Percentiles rank a stretch among this genome's conserved stretches.
Conservation (phyloP, 2,113 vertebrate species). For the Lagopus muta region DNA sequence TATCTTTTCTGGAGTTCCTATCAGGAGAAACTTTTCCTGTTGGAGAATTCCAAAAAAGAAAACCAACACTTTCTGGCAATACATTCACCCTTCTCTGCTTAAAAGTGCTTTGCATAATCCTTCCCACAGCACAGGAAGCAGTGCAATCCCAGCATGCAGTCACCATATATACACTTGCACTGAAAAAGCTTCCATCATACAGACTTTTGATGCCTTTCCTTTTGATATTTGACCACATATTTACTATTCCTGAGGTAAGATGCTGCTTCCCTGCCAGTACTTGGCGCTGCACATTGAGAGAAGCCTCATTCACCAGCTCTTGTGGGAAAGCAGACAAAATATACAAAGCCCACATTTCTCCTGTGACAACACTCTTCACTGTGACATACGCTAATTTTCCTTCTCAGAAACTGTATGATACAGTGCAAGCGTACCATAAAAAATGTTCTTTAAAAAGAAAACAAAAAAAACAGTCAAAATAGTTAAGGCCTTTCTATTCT, state of each 20-base stretch:
- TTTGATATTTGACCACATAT: not conserved
- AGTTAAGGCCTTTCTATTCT: not conserved
- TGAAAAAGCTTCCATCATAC: not conserved
- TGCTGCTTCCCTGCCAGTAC: not conserved
- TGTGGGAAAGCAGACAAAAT: not conserved
- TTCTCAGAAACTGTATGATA: not conserved
- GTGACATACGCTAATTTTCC: not conserved
- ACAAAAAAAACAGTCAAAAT: not conserved
- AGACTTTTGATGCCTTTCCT: not conserved
- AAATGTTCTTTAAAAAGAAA: not conserved
- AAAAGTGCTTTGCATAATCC: not conserved
- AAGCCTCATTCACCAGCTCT: not conserved
- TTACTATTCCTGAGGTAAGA: not conserved
- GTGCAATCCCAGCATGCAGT: not conserved
- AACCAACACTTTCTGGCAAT: not conserved
- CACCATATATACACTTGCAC: not conserved
- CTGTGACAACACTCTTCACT: not conserved
- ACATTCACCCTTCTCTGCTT: not conserved
- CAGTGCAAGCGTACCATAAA: not conserved
- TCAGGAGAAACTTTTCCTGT: not conserved
- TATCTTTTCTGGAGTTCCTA: conserved; percentile 10
- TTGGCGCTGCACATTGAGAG: not conserved
- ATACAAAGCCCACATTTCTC: not conserved
- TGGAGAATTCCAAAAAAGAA: not conserved
- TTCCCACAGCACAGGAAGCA: not conserved